Evolutionary conservation across 2,797 vertebrate genomes (phyloP).

Genomic region (Tympanoctomys barrerae): DNA sequence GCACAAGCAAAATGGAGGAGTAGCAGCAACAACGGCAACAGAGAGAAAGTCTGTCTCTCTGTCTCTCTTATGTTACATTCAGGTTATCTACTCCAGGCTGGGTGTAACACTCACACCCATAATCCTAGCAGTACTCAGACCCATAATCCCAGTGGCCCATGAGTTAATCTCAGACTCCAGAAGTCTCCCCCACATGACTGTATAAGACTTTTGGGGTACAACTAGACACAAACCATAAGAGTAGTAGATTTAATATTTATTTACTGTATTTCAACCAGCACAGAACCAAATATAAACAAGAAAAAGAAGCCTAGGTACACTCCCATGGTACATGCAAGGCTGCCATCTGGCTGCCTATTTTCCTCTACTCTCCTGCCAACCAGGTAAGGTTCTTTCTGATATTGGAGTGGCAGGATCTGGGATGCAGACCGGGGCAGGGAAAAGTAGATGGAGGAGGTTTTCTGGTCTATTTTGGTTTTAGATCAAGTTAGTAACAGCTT

Average conservation of each 20-base stretch:
- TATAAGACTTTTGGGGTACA: too few relatives aligned
- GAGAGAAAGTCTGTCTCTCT: too few relatives aligned
- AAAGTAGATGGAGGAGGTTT: neutral
- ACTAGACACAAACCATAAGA: too few relatives aligned
- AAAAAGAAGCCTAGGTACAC: neutral
- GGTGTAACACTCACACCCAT: too few relatives aligned
- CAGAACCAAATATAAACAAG: neutral
- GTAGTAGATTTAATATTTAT: neutral
- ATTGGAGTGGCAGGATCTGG: neutral
- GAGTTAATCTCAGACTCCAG: too few relatives aligned
- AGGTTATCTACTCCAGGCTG: too few relatives aligned
- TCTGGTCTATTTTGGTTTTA: neutral
- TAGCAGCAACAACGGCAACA: too few relatives aligned
- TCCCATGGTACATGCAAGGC: neutral
- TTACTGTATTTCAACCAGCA: neutral
- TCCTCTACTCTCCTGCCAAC: neutral
- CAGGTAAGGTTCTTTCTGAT: neutral
- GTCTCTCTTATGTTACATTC: too few relatives aligned
- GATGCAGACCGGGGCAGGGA: neutral
- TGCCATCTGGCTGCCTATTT: neutral
- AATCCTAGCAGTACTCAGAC: too few relatives aligned
- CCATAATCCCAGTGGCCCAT: too few relatives aligned
- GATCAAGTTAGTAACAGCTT: neutral
- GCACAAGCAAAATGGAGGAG: too few relatives aligned
- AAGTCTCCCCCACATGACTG: too few relatives aligned